Evolutionary conservation across 2,113 vertebrate species (phyloP).

Genomic region (Rhegmatorhina hoffmannsi): DNA sequence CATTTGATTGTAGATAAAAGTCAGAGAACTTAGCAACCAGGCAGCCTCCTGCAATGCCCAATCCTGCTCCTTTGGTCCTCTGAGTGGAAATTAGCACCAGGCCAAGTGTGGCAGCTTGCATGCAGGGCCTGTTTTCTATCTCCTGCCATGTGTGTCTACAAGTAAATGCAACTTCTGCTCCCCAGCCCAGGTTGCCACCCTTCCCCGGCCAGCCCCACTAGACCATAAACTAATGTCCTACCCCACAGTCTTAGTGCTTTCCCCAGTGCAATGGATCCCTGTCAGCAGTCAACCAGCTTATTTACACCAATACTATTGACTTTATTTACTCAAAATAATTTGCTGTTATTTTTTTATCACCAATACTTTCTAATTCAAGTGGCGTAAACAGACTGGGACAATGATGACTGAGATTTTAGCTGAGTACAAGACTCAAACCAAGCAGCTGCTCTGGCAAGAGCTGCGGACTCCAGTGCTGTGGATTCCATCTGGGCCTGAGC

Average conservation of each 20-base stretch:
- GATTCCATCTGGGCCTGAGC: neutral
- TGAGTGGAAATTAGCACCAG: neutral
- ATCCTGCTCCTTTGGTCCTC: neutral
- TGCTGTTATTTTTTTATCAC: neutral
- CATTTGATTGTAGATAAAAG: neutral
- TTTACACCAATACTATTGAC: neutral
- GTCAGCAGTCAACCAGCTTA: neutral
- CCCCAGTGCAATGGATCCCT: neutral
- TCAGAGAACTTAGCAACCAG: neutral
- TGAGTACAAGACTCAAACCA: neutral
- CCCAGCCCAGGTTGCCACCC: neutral
- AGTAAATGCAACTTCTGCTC: neutral
- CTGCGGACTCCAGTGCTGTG: neutral
- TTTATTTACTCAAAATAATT: neutral
- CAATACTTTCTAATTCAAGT: neutral
- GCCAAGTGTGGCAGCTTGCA: neutral
- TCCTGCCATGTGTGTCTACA: neutral
- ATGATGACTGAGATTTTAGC: neutral
- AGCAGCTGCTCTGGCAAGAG: neutral
- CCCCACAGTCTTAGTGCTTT: neutral
- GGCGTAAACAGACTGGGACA: neutral
- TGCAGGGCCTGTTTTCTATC: neutral
- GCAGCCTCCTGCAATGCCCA: neutral
- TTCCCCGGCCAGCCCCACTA: neutral
- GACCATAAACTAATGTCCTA: fast-evolving